phyloP scores from a whole-genome alignment of 2,888 invertebrate genomes.

The Magallana nippona region DNA sequence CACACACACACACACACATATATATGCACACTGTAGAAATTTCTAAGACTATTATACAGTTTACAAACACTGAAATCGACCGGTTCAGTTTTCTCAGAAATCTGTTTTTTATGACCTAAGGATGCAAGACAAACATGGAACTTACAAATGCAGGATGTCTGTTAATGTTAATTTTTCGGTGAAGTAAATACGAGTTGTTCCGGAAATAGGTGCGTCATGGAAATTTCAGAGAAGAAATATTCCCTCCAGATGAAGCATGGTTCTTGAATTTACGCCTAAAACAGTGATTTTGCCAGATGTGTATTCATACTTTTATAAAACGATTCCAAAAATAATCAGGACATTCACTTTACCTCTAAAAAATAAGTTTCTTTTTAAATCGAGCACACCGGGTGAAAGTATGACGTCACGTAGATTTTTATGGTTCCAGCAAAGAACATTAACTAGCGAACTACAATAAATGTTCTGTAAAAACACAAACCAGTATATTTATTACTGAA shows the following conservation, averaged over 20 bases:
- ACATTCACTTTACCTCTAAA: background rate
- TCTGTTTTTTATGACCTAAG: no score
- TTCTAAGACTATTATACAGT: no score
- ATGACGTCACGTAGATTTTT: background rate
- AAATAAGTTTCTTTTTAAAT: background rate
- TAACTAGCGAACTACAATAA: background rate
- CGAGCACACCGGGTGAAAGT: background rate
- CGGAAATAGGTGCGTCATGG: background rate
- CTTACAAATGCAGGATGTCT: background rate
- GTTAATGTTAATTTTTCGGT: background rate
- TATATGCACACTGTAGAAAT: no score
- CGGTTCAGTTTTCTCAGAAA: no score
- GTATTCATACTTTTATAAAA: background rate
- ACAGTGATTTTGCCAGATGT: background rate
- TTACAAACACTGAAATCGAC: no score
- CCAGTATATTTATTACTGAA: background rate
- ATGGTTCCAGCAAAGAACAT: slow-evolving; percentile 6
- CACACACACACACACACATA: no score
- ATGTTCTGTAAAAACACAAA: background rate
- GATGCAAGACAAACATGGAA: no score
- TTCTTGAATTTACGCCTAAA: slow-evolving; percentile 1
- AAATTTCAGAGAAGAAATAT: background rate
- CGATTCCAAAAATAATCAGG: background rate
- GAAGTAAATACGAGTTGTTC: background rate
- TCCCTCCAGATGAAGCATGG: background rate